A percentile compares a stretch with the other conserved stretches of the same genome.
These are phyloP conservation scores for Lepetodrilus schrolli DNA, from an alignment of 2,888 invertebrate genomes.

Conservation along the genomic window DNA sequence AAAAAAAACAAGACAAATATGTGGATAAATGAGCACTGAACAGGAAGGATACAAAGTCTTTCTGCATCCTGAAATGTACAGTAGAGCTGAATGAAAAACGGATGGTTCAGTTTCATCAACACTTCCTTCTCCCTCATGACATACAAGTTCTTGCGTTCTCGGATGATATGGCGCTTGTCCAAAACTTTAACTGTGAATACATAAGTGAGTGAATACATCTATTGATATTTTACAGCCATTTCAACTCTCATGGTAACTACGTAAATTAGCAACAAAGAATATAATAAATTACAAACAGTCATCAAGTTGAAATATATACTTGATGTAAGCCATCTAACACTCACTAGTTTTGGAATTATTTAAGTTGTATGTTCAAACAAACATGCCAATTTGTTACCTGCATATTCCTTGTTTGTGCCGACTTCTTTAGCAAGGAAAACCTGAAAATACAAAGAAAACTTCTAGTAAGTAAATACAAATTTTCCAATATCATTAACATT, in stretches of 20 bases:
- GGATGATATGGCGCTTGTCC: conserved; percentile 93
- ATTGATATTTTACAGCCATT: no score
- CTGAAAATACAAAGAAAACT: conserved; percentile 68
- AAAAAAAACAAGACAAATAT: no score
- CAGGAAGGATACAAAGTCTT: conserved; percentile 84
- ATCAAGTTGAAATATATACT: no score
- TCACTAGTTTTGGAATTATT: no score
- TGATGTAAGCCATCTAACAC: no score
- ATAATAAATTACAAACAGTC: no score
- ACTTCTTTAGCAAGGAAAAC: conserved; percentile 94
- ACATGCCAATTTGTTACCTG: no score
- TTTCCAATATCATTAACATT: no score
- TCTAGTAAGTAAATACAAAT: neutral
- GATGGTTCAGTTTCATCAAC: conserved; percentile 84
- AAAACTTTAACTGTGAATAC: conserved; percentile 92
- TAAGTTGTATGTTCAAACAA: no score
- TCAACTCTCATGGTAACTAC: no score
- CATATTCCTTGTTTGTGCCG: conserved; percentile 91
- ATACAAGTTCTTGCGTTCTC: conserved; percentile 94
- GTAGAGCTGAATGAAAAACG: conserved; percentile 93
- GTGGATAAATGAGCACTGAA: no score
- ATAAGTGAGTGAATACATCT: neutral
- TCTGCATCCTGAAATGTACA: conserved; percentile 97
- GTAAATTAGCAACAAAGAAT: no score
- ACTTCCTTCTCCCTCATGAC: conserved; percentile 96